phyloP scores from a whole-genome alignment of 1,140 invertebrate species.

The Pachyrhynchus sulphureomaculatus region DNA sequence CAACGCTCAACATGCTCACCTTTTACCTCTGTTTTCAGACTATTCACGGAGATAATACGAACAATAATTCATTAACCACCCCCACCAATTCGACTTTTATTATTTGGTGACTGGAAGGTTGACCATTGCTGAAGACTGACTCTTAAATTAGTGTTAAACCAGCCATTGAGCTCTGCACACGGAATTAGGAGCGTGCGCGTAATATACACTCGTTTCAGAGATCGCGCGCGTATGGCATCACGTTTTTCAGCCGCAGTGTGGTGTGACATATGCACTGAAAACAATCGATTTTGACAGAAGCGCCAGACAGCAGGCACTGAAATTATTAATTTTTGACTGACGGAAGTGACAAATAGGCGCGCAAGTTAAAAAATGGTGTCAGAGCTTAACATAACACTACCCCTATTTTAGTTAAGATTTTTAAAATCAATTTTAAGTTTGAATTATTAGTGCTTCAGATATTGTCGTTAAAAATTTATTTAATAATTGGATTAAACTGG shows the following conservation, averaged over 20 bases:
- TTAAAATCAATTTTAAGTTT: not conserved
- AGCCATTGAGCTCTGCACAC: constrained; percentile 10
- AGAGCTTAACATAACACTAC: not conserved
- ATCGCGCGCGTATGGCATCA: constrained; percentile 13
- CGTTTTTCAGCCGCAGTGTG: constrained; percentile 11
- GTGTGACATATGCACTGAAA: constrained; percentile 20
- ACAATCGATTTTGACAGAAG: not conserved
- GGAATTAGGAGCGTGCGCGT: constrained; percentile 8
- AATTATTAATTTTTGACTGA: not conserved
- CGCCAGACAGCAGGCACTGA: not conserved
- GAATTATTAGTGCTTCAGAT: not conserved
- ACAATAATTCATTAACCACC: constrained; percentile 29
- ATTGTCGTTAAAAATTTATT: not conserved
- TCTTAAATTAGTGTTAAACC: constrained; percentile 27
- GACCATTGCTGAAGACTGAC: constrained; percentile 22
- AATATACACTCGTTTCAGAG: constrained; percentile 5
- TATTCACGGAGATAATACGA: constrained; percentile 14
- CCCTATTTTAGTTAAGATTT: not conserved
- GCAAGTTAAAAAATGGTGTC: too few species aligned
- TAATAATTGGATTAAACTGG: constrained; percentile 2
- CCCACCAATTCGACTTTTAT: constrained; percentile 16
- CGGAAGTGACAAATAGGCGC: not conserved
- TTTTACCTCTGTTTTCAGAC: constrained; percentile 18
- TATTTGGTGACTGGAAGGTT: constrained; percentile 33
- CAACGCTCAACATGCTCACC: constrained; percentile 3